These are phyloP conservation scores for Actinemys pallida DNA, from an alignment of 2,113 vertebrate genomes.

Conservation along the genomic window DNA sequence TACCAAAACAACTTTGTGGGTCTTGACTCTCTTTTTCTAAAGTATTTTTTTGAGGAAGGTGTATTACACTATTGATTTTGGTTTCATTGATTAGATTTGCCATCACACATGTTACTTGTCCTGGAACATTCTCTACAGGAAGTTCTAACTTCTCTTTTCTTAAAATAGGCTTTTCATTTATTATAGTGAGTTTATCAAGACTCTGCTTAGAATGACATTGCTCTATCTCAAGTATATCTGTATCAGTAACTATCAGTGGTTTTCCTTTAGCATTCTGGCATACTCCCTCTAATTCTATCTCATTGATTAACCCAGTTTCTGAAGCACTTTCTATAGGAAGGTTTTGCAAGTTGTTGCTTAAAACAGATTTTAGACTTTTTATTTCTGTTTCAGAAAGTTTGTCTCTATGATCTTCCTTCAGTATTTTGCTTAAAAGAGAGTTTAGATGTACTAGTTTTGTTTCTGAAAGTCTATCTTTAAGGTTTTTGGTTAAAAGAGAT, in stretches of 20 bases:
- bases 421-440: slow-evolving; percentile 61
- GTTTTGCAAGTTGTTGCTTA: slow-evolving; percentile 55
- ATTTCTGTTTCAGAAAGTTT: slow-evolving; percentile 52
- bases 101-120: neutral
- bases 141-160: slow-evolving; percentile 4
- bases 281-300: slow-evolving; percentile 20
- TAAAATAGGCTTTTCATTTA: neutral
- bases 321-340: slow-evolving; percentile 57
- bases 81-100: slow-evolving; percentile 27
- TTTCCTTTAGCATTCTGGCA: slow-evolving; percentile 17
- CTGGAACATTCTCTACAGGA: slow-evolving; percentile 32
- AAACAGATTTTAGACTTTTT: slow-evolving; percentile 54
- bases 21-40: slow-evolving; percentile 43
- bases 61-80: slow-evolving; percentile 5
- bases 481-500: slow-evolving; percentile 59
- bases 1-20: neutral
- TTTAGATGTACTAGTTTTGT: slow-evolving; percentile 37
- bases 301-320: slow-evolving; percentile 40
- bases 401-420: slow-evolving; percentile 52
- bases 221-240: neutral
- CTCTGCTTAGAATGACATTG: neutral
- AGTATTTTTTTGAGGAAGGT: neutral
- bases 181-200: neutral
- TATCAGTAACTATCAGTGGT: neutral
- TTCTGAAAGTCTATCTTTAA: slow-evolving; percentile 69